Conservation (phyloP, 2,888 invertebrate genomes). For the Rhaphigaster nebulosa region DNA sequence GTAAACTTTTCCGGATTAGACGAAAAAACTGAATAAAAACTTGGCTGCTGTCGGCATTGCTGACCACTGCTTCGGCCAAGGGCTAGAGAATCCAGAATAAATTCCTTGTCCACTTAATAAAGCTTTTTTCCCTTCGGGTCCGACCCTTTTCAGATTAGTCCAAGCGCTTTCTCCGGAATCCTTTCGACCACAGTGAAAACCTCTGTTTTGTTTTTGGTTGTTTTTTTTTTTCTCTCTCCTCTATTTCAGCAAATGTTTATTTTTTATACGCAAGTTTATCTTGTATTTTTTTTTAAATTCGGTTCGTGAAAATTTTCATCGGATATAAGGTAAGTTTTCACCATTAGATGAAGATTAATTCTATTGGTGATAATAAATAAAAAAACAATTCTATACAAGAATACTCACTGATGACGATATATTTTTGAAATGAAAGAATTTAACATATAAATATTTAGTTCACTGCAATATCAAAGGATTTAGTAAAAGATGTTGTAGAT, state of each 20-base stretch:
- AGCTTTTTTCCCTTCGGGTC: slow-evolving; percentile 28
- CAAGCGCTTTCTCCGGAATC: neutral
- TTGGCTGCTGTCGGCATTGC: neutral
- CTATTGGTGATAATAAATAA: too few species aligned
- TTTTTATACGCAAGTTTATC: neutral
- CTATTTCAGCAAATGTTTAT: neutral
- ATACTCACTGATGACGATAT: too few species aligned
- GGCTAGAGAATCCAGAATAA: slow-evolving; percentile 10
- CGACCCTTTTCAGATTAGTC: slow-evolving; percentile 24
- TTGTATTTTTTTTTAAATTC: neutral
- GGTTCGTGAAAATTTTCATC: neutral
- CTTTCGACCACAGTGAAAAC: slow-evolving; percentile 28
- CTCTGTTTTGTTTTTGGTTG: neutral
- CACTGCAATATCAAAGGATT: too few species aligned
- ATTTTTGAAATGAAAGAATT: too few species aligned
- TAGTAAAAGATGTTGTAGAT: too few species aligned
- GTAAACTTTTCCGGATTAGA: neutral
- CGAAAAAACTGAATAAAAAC: neutral
- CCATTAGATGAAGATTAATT: too few species aligned
- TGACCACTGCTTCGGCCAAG: neutral
- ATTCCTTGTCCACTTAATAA: slow-evolving; percentile 35
- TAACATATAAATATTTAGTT: too few species aligned
- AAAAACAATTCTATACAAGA: too few species aligned
- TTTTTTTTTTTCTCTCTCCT: neutral
- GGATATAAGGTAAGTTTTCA: neutral